A percentile compares a stretch with the other conserved stretches of the same genome.
Conservation (phyloP, 2,797 vertebrate species). For the Semotilus atromaculatus region DNA sequence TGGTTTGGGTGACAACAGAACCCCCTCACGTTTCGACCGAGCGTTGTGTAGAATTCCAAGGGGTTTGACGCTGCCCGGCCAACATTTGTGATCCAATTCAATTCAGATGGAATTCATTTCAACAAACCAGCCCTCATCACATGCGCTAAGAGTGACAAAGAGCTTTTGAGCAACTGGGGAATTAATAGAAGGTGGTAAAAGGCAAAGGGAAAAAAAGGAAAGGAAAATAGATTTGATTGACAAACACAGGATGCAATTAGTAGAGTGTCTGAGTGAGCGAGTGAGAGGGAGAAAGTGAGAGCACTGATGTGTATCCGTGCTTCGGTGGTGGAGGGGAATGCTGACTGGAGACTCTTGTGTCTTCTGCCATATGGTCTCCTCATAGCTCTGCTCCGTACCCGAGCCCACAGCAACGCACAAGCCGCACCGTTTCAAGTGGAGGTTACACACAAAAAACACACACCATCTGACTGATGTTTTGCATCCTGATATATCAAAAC, state of each 20-base stretch:
- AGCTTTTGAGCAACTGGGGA: constrained; percentile 55
- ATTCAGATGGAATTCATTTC: constrained; percentile 40
- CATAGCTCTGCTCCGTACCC: constrained; percentile 71
- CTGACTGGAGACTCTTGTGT: constrained; percentile 78
- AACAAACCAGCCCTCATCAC: constrained; percentile 44
- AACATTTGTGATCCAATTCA: constrained; percentile 12
- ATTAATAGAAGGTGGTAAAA: constrained; percentile 58
- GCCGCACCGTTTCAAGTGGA: constrained; percentile 47
- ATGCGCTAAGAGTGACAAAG: constrained; percentile 61
- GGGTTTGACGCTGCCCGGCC: background rate
- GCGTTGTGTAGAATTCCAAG: constrained; percentile 27
- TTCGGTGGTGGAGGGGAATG: constrained; percentile 89
- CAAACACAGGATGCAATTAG: constrained; percentile 97
- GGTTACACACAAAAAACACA: constrained; percentile 41
- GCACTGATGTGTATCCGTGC: constrained; percentile 94
- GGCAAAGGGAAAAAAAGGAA: constrained; percentile 48
- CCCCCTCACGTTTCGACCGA: constrained; percentile 35
- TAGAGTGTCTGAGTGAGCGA: constrained; percentile 64
- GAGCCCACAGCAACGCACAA: constrained; percentile 48
- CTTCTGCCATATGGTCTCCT: constrained; percentile 92
- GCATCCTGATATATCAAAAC: constrained; percentile 53
- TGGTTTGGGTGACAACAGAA: constrained; percentile 44
- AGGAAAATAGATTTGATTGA: constrained; percentile 88
- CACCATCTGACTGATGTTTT: constrained; percentile 49
- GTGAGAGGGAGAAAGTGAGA: constrained; percentile 70